Evolutionary conservation across 2,113 vertebrate genomes (phyloP).

Genomic region (Boulengerochromis microlepis): DNA sequence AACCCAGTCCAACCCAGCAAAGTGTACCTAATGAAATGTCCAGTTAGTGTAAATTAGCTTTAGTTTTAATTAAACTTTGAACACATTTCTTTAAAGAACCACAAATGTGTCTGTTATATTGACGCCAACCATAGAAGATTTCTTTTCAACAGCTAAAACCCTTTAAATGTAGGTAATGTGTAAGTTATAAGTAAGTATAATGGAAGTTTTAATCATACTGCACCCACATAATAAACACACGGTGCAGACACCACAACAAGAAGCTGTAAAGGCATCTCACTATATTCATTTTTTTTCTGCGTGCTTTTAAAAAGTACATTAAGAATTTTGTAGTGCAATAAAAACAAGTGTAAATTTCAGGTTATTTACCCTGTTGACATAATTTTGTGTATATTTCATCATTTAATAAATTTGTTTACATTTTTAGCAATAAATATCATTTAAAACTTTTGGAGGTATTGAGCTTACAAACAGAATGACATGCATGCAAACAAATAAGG

Average conservation of each 20-base stretch:
- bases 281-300: background rate
- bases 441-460: background rate
- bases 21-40: background rate
- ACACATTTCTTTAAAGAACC: background rate
- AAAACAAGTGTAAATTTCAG: background rate
- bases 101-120: background rate
- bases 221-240: background rate
- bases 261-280: background rate
- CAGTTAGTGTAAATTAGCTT: background rate
- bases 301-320: background rate
- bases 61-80: background rate
- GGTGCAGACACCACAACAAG: background rate
- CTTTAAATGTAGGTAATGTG: background rate
- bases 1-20: background rate
- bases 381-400: background rate
- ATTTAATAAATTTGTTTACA: background rate
- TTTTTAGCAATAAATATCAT: background rate
- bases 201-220: background rate
- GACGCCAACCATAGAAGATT: background rate
- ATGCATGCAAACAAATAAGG: background rate
- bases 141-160: background rate
- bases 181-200: background rate
- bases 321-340: background rate
- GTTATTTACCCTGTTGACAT: background rate
- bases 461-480: background rate